Base-by-base conservation (phyloP, 2,113 vertebrate species). In the Scopus umbretta region DNA sequence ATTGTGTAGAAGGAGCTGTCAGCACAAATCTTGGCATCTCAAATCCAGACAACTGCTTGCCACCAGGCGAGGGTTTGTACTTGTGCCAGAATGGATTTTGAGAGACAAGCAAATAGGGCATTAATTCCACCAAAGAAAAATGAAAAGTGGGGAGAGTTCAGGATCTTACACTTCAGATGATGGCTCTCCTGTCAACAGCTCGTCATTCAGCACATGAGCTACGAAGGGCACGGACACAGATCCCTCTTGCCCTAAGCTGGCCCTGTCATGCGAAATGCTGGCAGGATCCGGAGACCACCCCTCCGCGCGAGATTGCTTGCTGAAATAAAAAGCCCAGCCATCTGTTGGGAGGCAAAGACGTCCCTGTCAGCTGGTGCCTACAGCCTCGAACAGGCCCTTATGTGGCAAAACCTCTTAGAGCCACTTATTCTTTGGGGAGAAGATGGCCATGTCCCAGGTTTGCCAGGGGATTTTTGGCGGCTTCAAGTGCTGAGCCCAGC, bases 301-400 rank as follows among this genome's bases (percentile, higher is more conserved):
- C 93, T 96, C 97, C 11, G 7, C 18, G 11, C 16, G 2, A 66
- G 97, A 97, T 96, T 96, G 90, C 96, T 97, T 90, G 86, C 97
- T 98, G 98, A 98, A 98, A 98, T 88, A 92, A 97, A 98, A 98
- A 97, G 95, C 97, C 93, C 73, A 88, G 97, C 98, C 99, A 99
- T 98, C 98, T 99, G 98, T 98, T 96, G 68, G 63, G 96, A 98
- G 97, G 97, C 98, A 98, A 96, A 98, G 96, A 97, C 91, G 88
- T 95, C 97, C 95, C 92, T 95, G 78, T 98, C 98, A 98, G 96
- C 97, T 96, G 94, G 96, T 96, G 96, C 98, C 96, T 92, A 65
- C 89, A 88, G 96, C 96, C 97, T 97, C 21, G 0, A 93, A 97
- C 97, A 97, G 95, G 96, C 81, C 98, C 97, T 98, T 98, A 97